Conservation (phyloP, 2,113 vertebrate species). For the Grus americana region DNA sequence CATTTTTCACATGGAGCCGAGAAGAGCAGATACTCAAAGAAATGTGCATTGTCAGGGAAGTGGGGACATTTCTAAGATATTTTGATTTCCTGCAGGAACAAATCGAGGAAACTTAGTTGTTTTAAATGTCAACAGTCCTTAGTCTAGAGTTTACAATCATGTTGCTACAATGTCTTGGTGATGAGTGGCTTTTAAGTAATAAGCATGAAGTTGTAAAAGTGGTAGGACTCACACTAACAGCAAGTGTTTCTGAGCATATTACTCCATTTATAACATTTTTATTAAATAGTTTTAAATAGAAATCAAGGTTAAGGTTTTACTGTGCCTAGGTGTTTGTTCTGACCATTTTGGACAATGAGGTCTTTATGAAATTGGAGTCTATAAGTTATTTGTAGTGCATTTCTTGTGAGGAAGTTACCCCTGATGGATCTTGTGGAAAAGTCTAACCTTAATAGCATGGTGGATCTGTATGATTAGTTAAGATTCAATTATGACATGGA, state of each 20-base stretch:
- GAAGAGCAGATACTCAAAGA: constrained; percentile 32
- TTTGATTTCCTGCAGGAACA: constrained; percentile 36
- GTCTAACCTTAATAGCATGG: constrained; percentile 23
- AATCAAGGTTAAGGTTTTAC: constrained; percentile 19
- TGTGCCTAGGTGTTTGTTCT: constrained; percentile 6
- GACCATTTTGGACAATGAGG: background rate
- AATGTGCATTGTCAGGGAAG: background rate
- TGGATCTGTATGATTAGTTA: constrained; percentile 7
- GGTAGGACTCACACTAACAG: background rate
- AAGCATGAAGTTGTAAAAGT: background rate
- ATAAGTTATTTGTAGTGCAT: constrained; percentile 19
- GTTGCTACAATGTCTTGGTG: background rate
- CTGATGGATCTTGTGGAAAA: background rate
- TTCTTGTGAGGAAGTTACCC: constrained; percentile 11
- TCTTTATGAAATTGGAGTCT: constrained; percentile 5
- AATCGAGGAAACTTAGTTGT: background rate
- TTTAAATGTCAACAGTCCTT: background rate
- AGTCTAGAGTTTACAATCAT: background rate
- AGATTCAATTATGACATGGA: background rate
- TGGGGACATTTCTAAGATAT: background rate
- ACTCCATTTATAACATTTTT: constrained; percentile 20
- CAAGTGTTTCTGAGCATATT: constrained; percentile 10
- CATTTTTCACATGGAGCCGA: constrained; percentile 9
- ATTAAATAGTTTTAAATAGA: constrained; percentile 48
- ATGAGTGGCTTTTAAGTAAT: constrained; percentile 3